A percentile compares a stretch with the other conserved stretches of the same genome.
These are phyloP conservation scores for Chaetodon trifasciatus DNA, from an alignment of 2,797 vertebrate genomes.

Conservation along the genomic window DNA sequence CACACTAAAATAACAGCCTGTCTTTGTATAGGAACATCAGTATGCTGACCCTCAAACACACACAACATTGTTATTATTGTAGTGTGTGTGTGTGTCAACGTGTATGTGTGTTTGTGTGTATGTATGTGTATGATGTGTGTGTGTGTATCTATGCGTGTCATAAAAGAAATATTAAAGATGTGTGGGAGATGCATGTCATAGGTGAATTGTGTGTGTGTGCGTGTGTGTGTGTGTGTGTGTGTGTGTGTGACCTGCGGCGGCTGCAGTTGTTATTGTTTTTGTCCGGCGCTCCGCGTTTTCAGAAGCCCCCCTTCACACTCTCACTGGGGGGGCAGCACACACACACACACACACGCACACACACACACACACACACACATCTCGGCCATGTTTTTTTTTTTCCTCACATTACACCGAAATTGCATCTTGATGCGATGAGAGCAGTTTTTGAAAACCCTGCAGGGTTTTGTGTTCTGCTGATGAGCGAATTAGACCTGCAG, in stretches of 20 bases:
- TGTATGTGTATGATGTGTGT: constrained; percentile 16
- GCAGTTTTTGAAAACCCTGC: neutral
- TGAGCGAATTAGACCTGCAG: neutral
- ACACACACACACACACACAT: constrained; percentile 21
- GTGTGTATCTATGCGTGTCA: constrained; percentile 17
- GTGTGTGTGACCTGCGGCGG: constrained; percentile 36
- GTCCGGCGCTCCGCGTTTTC: constrained; percentile 13
- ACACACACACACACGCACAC: constrained; percentile 35
- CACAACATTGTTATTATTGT: constrained; percentile 7
- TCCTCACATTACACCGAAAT: constrained; percentile 49
- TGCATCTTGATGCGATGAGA: constrained; percentile 31
- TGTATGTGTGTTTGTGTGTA: neutral
- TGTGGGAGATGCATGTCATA: neutral
- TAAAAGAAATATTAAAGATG: neutral
- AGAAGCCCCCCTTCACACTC: constrained; percentile 16
- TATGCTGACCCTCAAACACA: constrained; percentile 15
- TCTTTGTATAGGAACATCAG: constrained; percentile 25
- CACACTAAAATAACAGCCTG: constrained; percentile 20
- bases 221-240: constrained; percentile 29
- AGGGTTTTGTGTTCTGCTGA: constrained; percentile 39
- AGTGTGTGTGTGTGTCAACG: no score
- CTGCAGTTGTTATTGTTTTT: constrained; percentile 63
- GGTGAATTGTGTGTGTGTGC: neutral
- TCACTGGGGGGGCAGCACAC: constrained; percentile 6
- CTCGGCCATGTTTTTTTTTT: constrained; percentile 39